Conservation (phyloP, 2,797 vertebrate species). For the Tapirus indicus region DNA sequence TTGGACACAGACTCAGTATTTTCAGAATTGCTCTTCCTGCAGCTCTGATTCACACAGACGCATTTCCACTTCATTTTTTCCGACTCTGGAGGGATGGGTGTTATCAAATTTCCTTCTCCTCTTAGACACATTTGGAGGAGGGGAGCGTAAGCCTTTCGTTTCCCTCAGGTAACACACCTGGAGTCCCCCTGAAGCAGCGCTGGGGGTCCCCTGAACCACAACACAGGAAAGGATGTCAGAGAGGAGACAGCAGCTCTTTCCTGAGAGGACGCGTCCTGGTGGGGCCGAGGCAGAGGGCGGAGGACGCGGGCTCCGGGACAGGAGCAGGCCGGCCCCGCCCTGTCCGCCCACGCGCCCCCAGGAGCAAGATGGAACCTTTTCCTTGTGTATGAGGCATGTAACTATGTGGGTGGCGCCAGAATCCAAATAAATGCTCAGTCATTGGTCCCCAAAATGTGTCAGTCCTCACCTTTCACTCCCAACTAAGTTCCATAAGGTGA, state of each 20-base stretch:
- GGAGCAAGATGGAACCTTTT: background rate
- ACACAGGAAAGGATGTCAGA: background rate
- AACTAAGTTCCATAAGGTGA: background rate
- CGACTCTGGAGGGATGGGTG: background rate
- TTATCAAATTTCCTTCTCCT: background rate
- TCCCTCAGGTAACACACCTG: background rate
- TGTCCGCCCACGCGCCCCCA: rapidly evolving
- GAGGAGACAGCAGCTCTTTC: background rate
- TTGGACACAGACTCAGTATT: background rate
- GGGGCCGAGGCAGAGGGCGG: background rate
- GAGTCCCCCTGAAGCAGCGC: background rate
- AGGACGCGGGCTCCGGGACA: rapidly evolving
- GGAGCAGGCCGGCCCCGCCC: background rate
- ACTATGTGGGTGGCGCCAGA: background rate
- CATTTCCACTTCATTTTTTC: background rate
- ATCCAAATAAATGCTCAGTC: background rate
- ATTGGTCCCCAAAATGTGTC: background rate
- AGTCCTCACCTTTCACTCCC: background rate
- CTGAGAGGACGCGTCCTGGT: rapidly evolving
- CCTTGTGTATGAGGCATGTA: background rate
- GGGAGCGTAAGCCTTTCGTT: background rate
- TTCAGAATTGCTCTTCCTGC: background rate
- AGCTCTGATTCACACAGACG: background rate
- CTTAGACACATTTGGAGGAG: background rate
- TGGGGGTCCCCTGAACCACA: background rate